A percentile compares a stretch with the other conserved stretches of the same genome.
phyloP scores from a whole-genome alignment of 2,113 vertebrate species.

The Mesocricetus auratus region DNA sequence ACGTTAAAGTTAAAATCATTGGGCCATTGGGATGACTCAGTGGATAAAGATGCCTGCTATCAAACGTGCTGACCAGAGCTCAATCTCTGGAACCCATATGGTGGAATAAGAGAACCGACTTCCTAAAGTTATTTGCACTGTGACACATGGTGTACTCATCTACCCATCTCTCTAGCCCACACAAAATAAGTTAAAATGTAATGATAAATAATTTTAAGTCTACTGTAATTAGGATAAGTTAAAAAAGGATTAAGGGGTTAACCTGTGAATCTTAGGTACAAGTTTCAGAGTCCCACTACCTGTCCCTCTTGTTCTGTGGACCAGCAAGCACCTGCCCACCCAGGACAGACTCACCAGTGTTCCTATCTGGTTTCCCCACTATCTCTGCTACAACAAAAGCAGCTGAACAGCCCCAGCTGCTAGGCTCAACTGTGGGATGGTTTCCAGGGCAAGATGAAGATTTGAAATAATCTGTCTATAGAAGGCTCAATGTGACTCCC shows the following conservation, averaged over 20 bases:
- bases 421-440: background rate
- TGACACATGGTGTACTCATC: background rate
- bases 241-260: background rate
- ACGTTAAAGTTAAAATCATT: background rate
- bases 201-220: background rate
- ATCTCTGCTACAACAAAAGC: background rate
- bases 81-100: background rate
- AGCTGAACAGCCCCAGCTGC: background rate
- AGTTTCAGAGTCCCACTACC: background rate
- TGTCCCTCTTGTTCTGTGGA: background rate
- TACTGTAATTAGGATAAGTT: background rate
- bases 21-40: background rate
- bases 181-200: background rate
- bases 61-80: background rate
- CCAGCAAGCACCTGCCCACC: background rate
- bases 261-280: background rate
- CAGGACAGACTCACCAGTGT: background rate
- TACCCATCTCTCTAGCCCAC: background rate
- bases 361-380: background rate
- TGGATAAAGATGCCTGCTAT: background rate
- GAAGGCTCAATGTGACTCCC: background rate
- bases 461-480: background rate
- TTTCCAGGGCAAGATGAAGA: background rate
- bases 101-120: background rate
- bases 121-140: background rate